Evolutionary conservation across 1,140 invertebrate genomes (phyloP).

Genomic region (Drosophila biarmipes): DNA sequence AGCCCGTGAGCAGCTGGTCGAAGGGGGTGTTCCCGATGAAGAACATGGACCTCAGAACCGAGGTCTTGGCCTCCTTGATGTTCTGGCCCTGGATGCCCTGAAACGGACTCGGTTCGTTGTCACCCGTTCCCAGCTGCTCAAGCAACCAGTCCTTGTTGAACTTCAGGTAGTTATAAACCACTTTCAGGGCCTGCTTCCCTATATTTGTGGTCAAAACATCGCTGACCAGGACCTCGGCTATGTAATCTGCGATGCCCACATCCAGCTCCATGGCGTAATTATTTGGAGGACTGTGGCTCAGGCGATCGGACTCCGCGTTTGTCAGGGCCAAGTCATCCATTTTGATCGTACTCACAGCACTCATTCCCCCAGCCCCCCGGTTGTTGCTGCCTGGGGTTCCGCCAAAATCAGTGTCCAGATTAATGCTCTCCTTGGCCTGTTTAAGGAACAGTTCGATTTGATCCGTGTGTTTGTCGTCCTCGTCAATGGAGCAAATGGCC

Average conservation of each 20-base stretch:
- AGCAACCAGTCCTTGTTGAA: slow-evolving; percentile 88
- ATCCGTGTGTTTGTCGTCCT: slow-evolving; percentile 90
- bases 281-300: slow-evolving; percentile 75
- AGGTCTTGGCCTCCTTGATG: slow-evolving; percentile 85
- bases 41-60: slow-evolving; percentile 90
- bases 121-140: slow-evolving; percentile 86
- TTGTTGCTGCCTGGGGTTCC: slow-evolving; percentile 22
- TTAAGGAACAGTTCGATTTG: slow-evolving; percentile 88
- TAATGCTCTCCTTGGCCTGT: slow-evolving; percentile 85
- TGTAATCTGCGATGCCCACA: slow-evolving; percentile 85
- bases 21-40: slow-evolving; percentile 89
- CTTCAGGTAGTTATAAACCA: slow-evolving; percentile 88
- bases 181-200: slow-evolving; percentile 86
- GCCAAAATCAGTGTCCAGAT: slow-evolving; percentile 71
- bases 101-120: slow-evolving; percentile 74
- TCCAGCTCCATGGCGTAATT: slow-evolving; percentile 82
- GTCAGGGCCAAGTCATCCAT: slow-evolving; percentile 80
- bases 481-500: slow-evolving; percentile 91
- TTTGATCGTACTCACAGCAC: slow-evolving; percentile 79
- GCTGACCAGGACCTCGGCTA: slow-evolving; percentile 86
- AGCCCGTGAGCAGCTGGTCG: slow-evolving; percentile 87
- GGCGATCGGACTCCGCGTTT: slow-evolving; percentile 68
- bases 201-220: slow-evolving; percentile 85
- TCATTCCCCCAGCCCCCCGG: slow-evolving; percentile 61
- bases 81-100: slow-evolving; percentile 82